Evolutionary conservation across 2,113 vertebrate species (phyloP).

Genomic region (Melanotaenia duboulayi): DNA sequence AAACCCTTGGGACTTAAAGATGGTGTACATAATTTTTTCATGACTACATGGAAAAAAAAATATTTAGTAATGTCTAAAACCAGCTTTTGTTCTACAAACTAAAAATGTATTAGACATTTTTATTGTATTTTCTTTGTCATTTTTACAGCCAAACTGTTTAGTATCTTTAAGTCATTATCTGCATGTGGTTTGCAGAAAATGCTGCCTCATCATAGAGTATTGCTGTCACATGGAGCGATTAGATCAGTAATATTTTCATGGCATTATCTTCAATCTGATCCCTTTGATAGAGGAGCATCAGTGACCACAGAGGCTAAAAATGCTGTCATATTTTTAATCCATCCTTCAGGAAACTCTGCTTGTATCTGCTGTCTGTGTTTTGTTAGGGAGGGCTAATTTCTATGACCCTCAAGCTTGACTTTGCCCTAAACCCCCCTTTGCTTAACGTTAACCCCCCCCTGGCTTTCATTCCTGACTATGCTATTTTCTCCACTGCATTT

Average conservation of each 20-base stretch:
- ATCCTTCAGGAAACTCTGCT: constrained; percentile 29
- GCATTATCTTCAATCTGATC: constrained; percentile 44
- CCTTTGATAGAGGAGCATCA: constrained; percentile 23
- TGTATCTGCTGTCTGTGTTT: constrained; percentile 17
- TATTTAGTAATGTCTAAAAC: no score
- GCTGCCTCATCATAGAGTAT: neutral
- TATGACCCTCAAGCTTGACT: constrained; percentile 11
- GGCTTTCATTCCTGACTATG: constrained; percentile 16
- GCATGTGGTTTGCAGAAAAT: neutral
- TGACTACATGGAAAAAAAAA: no score
- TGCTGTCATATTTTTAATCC: constrained; percentile 32
- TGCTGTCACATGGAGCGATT: constrained; percentile 23
- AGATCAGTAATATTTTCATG: constrained; percentile 40
- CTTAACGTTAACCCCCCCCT: constrained; percentile 12
- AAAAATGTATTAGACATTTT: no score
- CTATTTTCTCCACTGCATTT: neutral
- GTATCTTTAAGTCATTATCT: neutral
- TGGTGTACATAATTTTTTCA: no score
- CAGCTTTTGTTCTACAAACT: no score
- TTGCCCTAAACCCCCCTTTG: neutral
- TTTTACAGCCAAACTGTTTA: neutral
- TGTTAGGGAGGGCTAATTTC: constrained; percentile 34
- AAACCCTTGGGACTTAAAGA: no score
- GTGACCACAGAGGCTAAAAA: constrained; percentile 28
- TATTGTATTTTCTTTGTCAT: no score